These are phyloP conservation scores for Pantherophis alleghaniensis DNA, from an alignment of 2,797 vertebrate species.

Conservation along the genomic window DNA sequence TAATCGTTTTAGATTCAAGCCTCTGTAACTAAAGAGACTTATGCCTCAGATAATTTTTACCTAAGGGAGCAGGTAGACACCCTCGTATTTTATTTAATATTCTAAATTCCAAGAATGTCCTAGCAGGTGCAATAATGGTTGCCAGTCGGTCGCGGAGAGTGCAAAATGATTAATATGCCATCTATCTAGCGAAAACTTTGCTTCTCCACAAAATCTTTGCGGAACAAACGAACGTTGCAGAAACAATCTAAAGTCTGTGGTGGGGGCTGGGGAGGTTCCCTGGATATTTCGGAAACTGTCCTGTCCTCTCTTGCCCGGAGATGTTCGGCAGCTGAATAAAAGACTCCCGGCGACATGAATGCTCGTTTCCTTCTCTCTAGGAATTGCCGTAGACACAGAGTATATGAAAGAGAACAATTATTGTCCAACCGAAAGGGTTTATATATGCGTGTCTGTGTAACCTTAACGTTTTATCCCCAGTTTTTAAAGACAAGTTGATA, in stretches of 20 bases:
- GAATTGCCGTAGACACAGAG: neutral
- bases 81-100: neutral
- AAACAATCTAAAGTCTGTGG: neutral
- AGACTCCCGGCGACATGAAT: neutral
- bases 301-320: neutral
- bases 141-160: neutral
- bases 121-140: slow-evolving; percentile 3
- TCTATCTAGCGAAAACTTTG: too few relatives aligned
- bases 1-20: neutral
- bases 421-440: neutral
- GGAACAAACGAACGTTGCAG: neutral
- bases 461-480: neutral
- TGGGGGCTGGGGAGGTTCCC: neutral
- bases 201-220: too few relatives aligned
- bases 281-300: neutral
- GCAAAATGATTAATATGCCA: neutral
- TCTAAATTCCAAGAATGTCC: neutral
- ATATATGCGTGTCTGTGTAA: neutral
- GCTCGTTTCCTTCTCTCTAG: too few relatives aligned
- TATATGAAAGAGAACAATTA: neutral
- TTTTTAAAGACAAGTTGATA: neutral
- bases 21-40: neutral
- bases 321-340: neutral
- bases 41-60: neutral
- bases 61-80: neutral